Evolutionary conservation across 2,113 vertebrate species (phyloP).

Genomic region (Platysternon megacephalum): DNA sequence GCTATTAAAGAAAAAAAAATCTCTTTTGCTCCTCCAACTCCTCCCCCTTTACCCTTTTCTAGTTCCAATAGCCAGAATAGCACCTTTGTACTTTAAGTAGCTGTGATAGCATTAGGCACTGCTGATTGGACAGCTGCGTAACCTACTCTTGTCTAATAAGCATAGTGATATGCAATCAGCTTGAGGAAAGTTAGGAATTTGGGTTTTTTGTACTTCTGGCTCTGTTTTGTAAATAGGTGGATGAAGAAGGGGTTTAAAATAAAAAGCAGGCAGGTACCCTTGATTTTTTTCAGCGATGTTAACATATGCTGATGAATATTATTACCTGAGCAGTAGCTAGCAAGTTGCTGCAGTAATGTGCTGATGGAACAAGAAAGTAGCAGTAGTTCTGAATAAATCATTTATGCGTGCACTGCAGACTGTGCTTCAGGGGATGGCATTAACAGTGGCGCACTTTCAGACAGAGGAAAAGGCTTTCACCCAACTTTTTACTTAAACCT

Average conservation of each 20-base stretch:
- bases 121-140: conserved; percentile 44
- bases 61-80: conserved; percentile 32
- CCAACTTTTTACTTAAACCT: conserved; percentile 78
- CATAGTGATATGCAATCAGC: background rate
- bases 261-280: conserved; percentile 14
- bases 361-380: conserved; percentile 66
- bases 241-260: conserved; percentile 14
- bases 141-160: conserved; percentile 21
- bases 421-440: conserved; percentile 68
- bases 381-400: conserved; percentile 74
- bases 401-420: conserved; percentile 68
- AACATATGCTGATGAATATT: conserved; percentile 31
- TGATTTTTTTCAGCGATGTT: background rate
- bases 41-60: conserved; percentile 1
- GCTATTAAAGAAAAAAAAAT: background rate
- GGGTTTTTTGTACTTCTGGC: conserved; percentile 30
- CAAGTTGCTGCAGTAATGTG: conserved; percentile 54
- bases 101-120: conserved; percentile 16
- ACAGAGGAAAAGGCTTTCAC: conserved; percentile 75
- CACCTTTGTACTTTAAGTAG: conserved; percentile 19
- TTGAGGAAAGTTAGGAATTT: conserved; percentile 1
- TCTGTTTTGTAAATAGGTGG: conserved; percentile 6
- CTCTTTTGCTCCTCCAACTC: conserved; percentile 13
- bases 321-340: conserved; percentile 50
- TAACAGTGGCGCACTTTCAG: conserved; percentile 58